Evolutionary conservation across 1,140 invertebrate genomes (phyloP).

Genomic region (Drosophila seguyi): DNA sequence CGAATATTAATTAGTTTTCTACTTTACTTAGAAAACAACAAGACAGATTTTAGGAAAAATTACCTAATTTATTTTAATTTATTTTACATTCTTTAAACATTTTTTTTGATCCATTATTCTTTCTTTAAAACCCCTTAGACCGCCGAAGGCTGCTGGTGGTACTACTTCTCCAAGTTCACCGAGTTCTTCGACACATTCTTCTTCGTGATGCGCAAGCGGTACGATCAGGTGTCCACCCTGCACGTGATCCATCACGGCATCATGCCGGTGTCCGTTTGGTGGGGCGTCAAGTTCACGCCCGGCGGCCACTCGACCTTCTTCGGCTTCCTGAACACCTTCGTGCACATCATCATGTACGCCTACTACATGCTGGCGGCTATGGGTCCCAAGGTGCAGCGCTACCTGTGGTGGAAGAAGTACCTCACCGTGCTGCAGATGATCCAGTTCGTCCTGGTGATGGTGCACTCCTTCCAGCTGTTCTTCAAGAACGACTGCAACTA

Average conservation of each 20-base stretch:
- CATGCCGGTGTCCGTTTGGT: slow-evolving; percentile 97
- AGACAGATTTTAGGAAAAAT: too few relatives aligned
- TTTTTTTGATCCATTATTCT: neutral
- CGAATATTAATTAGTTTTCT: neutral
- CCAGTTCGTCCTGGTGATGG: slow-evolving; percentile 92
- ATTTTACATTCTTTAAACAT: neutral
- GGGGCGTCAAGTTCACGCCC: slow-evolving; percentile 95
- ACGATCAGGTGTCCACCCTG: slow-evolving; percentile 92
- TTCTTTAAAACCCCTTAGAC: slow-evolving; percentile 86
- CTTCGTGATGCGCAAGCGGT: slow-evolving; percentile 94
- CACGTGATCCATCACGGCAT: slow-evolving; percentile 97
- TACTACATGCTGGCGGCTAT: slow-evolving; percentile 95
- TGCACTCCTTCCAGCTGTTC: slow-evolving; percentile 93
- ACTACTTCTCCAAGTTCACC: slow-evolving; percentile 94
- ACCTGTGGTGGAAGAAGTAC: slow-evolving; percentile 98
- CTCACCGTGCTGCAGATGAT: slow-evolving; percentile 95
- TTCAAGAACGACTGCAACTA: slow-evolving; percentile 94
- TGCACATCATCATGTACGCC: slow-evolving; percentile 96
- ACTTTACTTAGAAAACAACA: too few relatives aligned
- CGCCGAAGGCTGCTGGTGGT: slow-evolving; percentile 92
- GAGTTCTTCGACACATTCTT: slow-evolving; percentile 96
- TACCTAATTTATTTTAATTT: too few relatives aligned
- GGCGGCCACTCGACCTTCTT: slow-evolving; percentile 91
- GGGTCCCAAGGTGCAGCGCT: slow-evolving; percentile 93
- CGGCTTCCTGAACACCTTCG: slow-evolving; percentile 94